These are phyloP conservation scores for Empis stercorea DNA, from an alignment of 2,888 invertebrate species.

Conservation along the genomic window DNA sequence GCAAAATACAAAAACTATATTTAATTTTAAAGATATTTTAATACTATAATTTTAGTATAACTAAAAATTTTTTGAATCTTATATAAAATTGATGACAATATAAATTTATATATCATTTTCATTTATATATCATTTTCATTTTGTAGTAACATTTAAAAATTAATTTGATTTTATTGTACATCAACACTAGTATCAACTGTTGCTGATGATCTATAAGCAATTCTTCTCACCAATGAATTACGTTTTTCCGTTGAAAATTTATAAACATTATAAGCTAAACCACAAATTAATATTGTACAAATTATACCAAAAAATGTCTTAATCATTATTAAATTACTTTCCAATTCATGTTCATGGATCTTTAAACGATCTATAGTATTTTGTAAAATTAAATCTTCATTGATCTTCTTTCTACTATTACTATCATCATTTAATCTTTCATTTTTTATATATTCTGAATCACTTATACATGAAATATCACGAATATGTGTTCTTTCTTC, in stretches of 20 bases:
- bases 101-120: too few species aligned
- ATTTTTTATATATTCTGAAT: not conserved
- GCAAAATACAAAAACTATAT: too few species aligned
- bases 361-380: conserved; percentile 17
- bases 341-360: conserved; percentile 23
- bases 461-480: conserved; percentile 27
- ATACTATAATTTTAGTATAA: too few species aligned
- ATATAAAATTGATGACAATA: too few species aligned
- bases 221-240: conserved; percentile 1
- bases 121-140: too few species aligned
- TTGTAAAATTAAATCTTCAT: not conserved
- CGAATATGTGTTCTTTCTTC: conserved; percentile 32
- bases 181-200: not conserved
- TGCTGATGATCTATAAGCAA: conserved; percentile 8
- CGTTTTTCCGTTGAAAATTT: not conserved
- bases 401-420: too few species aligned
- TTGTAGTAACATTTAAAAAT: too few species aligned
- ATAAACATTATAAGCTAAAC: not conserved
- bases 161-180: too few species aligned
- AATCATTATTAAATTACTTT: conserved; percentile 23
- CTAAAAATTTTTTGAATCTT: too few species aligned
- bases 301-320: conserved; percentile 10
- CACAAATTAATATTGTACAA: not conserved
- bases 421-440: conserved; percentile 8
- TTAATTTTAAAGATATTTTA: too few species aligned